Conservation (phyloP, 2,888 invertebrate species). For the Branchipolynoe longqiensis region DNA sequence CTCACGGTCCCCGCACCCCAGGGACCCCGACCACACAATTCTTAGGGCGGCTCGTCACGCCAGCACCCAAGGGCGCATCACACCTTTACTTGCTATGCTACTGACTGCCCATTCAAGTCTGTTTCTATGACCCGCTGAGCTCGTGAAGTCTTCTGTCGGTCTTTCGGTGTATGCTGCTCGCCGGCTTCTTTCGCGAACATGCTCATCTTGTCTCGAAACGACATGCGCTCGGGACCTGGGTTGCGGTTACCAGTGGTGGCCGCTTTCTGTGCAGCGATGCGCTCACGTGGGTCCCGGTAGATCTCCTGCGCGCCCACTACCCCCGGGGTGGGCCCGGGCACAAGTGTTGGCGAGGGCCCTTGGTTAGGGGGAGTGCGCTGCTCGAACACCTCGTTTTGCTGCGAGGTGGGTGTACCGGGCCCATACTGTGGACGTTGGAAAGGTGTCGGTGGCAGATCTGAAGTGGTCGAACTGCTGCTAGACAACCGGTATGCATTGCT, state of each 20-base stretch:
- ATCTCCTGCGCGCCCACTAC: slow-evolving; percentile 99
- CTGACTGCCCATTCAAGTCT: slow-evolving; percentile 59
- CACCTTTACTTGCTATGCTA: slow-evolving; percentile 43
- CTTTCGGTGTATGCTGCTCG: slow-evolving; percentile 83
- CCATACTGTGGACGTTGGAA: slow-evolving; percentile 57
- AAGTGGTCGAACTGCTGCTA: slow-evolving; percentile 45
- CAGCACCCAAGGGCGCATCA: not conserved
- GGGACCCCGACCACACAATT: not conserved
- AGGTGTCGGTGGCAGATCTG: slow-evolving; percentile 29
- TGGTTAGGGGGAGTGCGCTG: slow-evolving; percentile 55
- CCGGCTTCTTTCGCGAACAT: slow-evolving; percentile 99
- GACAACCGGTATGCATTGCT: slow-evolving; percentile 5
- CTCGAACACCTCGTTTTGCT: slow-evolving; percentile 32
- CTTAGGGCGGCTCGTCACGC: not conserved
- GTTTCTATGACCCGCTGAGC: slow-evolving; percentile 59
- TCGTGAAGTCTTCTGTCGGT: slow-evolving; percentile 56
- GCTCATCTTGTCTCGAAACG: slow-evolving; percentile 99
- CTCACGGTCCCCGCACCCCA: not conserved
- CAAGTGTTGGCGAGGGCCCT: slow-evolving; percentile 24
- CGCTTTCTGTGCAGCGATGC: slow-evolving; percentile 89
- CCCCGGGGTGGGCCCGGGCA: slow-evolving; percentile 82
- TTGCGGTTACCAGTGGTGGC: slow-evolving; percentile 61
- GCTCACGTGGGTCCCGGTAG: slow-evolving; percentile 95
- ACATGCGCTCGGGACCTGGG: slow-evolving; percentile 88
- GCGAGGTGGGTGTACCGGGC: not conserved